Conservation (phyloP, 2,797 vertebrate genomes). For the Micropoecilia bifurca region DNA sequence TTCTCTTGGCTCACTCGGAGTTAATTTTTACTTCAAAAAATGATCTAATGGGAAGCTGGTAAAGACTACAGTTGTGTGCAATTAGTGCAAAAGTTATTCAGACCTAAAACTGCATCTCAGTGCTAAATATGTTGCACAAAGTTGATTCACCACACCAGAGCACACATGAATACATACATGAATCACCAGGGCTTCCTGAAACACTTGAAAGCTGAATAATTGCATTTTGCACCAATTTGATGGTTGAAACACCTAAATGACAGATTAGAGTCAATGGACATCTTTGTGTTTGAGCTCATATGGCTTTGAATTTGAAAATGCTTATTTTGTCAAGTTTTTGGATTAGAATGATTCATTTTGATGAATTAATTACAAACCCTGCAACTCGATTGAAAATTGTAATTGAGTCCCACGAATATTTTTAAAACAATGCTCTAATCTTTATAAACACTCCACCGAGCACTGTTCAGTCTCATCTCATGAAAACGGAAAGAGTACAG, state of each 20-base stretch:
- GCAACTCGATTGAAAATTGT: no score
- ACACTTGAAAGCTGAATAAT: not conserved
- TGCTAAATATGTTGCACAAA: not conserved
- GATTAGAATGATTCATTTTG: no score
- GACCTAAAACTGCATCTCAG: not conserved
- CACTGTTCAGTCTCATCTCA: not conserved
- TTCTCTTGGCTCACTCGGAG: not conserved
- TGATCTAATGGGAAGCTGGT: not conserved
- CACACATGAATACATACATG: not conserved
- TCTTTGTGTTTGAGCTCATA: not conserved
- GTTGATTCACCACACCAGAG: not conserved
- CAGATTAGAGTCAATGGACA: not conserved
- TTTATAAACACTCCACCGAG: not conserved
- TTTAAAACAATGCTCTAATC: not conserved
- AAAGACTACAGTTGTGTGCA: not conserved
- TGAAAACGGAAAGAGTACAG: no score
- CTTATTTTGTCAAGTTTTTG: no score
- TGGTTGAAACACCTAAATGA: not conserved
- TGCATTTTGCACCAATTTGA: not conserved
- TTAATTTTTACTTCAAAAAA: not conserved
- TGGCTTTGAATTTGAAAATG: not conserved
- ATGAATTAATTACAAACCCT: no score
- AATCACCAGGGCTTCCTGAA: not conserved
- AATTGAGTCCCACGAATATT: no score
- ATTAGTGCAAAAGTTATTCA: not conserved